These are phyloP conservation scores for Sebastes cheni DNA, from an alignment of 2,797 vertebrate species.

Conservation along the genomic window DNA sequence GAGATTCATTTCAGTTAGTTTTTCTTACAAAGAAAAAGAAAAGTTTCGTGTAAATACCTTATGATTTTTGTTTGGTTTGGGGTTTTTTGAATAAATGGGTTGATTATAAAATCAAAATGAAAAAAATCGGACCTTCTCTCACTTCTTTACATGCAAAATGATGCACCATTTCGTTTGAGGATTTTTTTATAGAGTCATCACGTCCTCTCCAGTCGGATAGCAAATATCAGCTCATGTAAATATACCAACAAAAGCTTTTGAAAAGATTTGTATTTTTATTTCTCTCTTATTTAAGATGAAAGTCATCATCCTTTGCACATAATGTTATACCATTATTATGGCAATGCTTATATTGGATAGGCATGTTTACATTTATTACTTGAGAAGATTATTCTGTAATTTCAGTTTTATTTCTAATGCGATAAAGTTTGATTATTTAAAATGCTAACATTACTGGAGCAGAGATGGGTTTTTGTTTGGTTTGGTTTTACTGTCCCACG, in stretches of 20 bases:
- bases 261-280: constrained; percentile 71
- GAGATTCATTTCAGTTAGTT: constrained; percentile 50
- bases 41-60: constrained; percentile 74
- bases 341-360: constrained; percentile 54
- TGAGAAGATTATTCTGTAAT: constrained; percentile 54
- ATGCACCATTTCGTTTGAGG: constrained; percentile 51
- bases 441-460: constrained; percentile 39
- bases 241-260: constrained; percentile 61
- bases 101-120: constrained; percentile 72
- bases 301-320: constrained; percentile 65
- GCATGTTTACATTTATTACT: constrained; percentile 65
- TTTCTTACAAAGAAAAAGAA: constrained; percentile 58
- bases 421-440: constrained; percentile 45
- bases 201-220: constrained; percentile 41
- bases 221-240: constrained; percentile 71
- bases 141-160: constrained; percentile 50
- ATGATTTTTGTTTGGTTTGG: constrained; percentile 47
- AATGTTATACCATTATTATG: constrained; percentile 55
- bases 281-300: constrained; percentile 56
- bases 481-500: constrained; percentile 73
- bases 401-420: constrained; percentile 42
- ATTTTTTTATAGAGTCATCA: constrained; percentile 54
- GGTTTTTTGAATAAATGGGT: constrained; percentile 72
- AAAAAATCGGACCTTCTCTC: constrained; percentile 53
- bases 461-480: constrained; percentile 41